Evolutionary conservation across 2,797 vertebrate genomes (phyloP).

Genomic region (Chaunax sp.): DNA sequence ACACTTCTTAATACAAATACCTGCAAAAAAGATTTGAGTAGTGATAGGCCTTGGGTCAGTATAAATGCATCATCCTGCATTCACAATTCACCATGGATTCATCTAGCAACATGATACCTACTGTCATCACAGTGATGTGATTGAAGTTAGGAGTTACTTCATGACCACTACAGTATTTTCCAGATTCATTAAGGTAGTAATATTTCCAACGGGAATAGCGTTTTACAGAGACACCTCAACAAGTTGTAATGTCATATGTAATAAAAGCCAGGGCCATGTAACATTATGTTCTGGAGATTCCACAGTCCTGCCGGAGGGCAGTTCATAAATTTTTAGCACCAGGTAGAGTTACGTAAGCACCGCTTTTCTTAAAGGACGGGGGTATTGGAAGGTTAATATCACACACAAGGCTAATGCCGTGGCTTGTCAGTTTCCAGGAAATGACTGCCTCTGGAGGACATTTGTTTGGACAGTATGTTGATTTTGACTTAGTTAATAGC

Average conservation of each 20-base stretch:
- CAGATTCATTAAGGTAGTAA: constrained; percentile 1
- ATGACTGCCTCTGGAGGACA: constrained; percentile 39
- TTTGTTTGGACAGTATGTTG: constrained; percentile 61
- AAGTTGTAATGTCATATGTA: constrained; percentile 32
- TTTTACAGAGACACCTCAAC: constrained; percentile 7
- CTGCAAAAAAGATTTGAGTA: too few species aligned
- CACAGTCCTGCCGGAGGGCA: constrained; percentile 37
- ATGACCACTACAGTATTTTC: constrained; percentile 10
- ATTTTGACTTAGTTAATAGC: constrained; percentile 48
- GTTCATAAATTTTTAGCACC: constrained; percentile 49
- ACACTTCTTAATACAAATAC: too few species aligned
- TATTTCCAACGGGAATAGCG: too few species aligned
- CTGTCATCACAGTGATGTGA: not conserved
- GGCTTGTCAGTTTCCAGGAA: constrained; percentile 46
- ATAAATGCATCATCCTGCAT: not conserved
- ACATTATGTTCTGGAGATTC: constrained; percentile 51
- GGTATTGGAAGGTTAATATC: constrained; percentile 43
- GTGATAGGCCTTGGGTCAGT: not conserved
- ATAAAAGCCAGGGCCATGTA: constrained; percentile 34
- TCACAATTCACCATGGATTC: not conserved
- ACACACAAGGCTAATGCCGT: constrained; percentile 24
- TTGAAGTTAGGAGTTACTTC: not conserved
- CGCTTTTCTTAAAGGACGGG: constrained; percentile 38
- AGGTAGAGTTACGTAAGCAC: constrained; percentile 26
- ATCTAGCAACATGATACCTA: not conserved